These are phyloP conservation scores for Drosophila tristis DNA, from an alignment of 1,140 invertebrate species.

Conservation along the genomic window DNA sequence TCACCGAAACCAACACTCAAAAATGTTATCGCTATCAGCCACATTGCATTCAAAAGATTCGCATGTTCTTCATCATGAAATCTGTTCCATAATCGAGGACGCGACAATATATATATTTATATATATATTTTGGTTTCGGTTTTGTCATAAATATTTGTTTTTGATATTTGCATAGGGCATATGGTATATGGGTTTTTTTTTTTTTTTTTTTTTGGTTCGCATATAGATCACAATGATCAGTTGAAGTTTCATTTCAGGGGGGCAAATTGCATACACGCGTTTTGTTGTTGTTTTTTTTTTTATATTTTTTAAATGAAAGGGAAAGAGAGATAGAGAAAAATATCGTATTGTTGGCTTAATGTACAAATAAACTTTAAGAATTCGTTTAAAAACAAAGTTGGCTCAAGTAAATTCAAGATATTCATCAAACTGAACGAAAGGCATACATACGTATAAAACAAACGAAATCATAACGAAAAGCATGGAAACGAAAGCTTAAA, in stretches of 20 bases:
- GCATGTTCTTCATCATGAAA: constrained; percentile 98
- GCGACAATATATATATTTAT: constrained; percentile 10
- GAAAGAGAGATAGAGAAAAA: constrained; percentile 82
- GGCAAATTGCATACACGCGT: constrained; percentile 58
- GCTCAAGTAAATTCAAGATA: constrained; percentile 19
- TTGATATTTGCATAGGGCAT: constrained; percentile 1
- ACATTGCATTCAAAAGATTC: constrained; percentile 99
- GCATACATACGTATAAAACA: constrained; percentile 8
- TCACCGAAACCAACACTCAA: constrained; percentile 99
- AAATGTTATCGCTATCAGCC: constrained; percentile 99
- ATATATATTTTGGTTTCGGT: constrained; percentile 7
- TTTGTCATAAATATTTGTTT: constrained; percentile 20
- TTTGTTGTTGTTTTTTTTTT: constrained; percentile 35
- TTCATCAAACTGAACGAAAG: constrained; percentile 13
- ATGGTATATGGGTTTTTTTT: neutral
- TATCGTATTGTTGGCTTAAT: constrained; percentile 81
- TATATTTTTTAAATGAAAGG: constrained; percentile 64
- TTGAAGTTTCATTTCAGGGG: constrained; percentile 29
- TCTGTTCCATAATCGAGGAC: constrained; percentile 86
- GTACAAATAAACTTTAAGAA: constrained; percentile 69
- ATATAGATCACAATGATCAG: constrained; percentile 24
- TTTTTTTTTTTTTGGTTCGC: constrained; percentile 12
- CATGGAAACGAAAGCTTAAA: neutral
- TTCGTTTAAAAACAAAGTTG: constrained; percentile 44
- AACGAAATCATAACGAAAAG: neutral